These are phyloP conservation scores for Lampropteryx suffumata DNA, from an alignment of 2,888 invertebrate genomes.

Conservation along the genomic window DNA sequence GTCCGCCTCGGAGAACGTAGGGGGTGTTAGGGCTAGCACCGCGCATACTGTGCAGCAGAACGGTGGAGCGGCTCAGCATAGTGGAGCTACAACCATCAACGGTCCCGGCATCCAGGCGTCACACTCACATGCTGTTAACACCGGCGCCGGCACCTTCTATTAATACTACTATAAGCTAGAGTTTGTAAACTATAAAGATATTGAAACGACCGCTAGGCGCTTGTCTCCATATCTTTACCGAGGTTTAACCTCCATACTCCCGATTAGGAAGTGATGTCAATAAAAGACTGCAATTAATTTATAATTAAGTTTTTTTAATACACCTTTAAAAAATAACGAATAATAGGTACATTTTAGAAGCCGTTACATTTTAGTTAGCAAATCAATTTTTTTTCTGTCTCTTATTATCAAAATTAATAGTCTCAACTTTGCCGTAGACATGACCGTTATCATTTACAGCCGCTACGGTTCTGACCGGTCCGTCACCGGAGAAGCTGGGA, in stretches of 20 bases:
- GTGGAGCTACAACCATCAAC: conserved; percentile 60
- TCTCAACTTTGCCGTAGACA: conserved; percentile 55
- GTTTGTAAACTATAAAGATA: conserved; percentile 35
- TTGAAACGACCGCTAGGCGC: conserved; percentile 61
- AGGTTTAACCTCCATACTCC: conserved; percentile 12
- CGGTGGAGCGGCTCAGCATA: conserved; percentile 50
- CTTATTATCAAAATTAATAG: conserved; percentile 47
- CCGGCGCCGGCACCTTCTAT: conserved; percentile 49
- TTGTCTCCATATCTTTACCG: conserved; percentile 62
- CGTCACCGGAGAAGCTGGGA: conserved; percentile 42
- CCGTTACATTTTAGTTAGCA: too few relatives aligned
- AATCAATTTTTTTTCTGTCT: too few relatives aligned
- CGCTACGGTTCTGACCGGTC: conserved; percentile 43
- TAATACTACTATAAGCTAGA: conserved; percentile 29
- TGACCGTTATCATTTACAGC: conserved; percentile 61
- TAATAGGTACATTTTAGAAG: too few relatives aligned
- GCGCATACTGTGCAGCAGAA: conserved; percentile 59
- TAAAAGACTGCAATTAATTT: conserved; percentile 45
- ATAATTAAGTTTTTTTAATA: conserved; percentile 7
- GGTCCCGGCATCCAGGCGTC: conserved; percentile 61
- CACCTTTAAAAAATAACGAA: not conserved
- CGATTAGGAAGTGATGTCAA: conserved; percentile 34
- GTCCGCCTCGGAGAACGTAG: conserved; percentile 57
- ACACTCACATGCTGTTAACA: conserved; percentile 62
- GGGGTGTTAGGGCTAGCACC: conserved; percentile 53